Conservation (phyloP, 2,113 vertebrate species). For the Circaetus cinerascens region DNA sequence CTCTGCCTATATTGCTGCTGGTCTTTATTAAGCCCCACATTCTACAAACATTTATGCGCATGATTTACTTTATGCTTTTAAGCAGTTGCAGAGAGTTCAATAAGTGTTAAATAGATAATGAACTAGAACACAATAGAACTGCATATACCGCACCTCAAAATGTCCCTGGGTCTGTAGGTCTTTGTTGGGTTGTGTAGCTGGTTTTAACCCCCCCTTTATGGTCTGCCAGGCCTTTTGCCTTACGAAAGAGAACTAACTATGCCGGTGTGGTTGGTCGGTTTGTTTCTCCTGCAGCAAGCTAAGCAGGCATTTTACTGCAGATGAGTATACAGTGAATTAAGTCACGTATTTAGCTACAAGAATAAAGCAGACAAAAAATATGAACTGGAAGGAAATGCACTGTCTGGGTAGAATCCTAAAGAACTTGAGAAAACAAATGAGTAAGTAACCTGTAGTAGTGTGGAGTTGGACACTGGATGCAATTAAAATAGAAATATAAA, state of each 20-base stretch:
- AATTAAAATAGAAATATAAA: background rate
- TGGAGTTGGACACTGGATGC: rapidly evolving
- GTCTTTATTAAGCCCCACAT: background rate
- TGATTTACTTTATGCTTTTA: slow-evolving; percentile 20
- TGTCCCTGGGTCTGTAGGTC: background rate
- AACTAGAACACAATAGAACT: background rate
- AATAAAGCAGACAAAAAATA: background rate
- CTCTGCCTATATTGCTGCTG: background rate
- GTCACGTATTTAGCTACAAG: rapidly evolving
- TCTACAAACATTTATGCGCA: background rate
- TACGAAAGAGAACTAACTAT: rapidly evolving
- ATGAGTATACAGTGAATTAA: rapidly evolving
- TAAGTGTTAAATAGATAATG: slow-evolving; percentile 9
- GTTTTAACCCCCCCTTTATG: rapidly evolving
- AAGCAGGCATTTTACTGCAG: rapidly evolving
- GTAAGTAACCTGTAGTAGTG: rapidly evolving
- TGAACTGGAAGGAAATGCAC: background rate
- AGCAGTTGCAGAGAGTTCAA: background rate
- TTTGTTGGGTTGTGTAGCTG: background rate
- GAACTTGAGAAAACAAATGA: background rate
- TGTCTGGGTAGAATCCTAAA: background rate
- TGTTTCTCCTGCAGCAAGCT: background rate
- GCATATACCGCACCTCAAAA: background rate
- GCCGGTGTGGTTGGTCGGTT: background rate
- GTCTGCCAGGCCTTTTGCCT: background rate